Evolutionary conservation across 2,888 invertebrate species (phyloP), one percentile per base, ranked within the genome.

Genomic region (Eretmocerus hayati): DNA sequence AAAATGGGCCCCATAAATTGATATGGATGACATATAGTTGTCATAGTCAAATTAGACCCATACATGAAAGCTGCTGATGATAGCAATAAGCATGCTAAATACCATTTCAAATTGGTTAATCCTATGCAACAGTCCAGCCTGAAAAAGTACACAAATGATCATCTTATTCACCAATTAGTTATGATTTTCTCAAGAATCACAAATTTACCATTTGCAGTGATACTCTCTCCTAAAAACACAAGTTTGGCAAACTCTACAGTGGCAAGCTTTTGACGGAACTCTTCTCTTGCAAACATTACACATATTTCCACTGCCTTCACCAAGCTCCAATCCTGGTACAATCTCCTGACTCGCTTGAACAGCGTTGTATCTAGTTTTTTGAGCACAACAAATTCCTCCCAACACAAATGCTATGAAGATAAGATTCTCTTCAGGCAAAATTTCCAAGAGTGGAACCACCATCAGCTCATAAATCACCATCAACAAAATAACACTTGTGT

Each of bases 51-150:
- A 71, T 90, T 87, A 4, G 85, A 81, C 37, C 88, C 88, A 67
- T 87, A 83, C 35, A 84, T 60, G 44, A 90, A 73, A 21, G 86
- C 81, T 15, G 76, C 73, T 45, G 85, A 74, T 5, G 83, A 82
- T 60, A 81, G 80, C 40, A 81, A 60, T 50, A 88, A 75, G 18
- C 86, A 83, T 42, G 77, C 69, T 41, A 90, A 64, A 65, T 87
- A 93, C 70, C 83, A 84, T 42, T 78, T 76, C 58, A 87, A 83
- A 68, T 93, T 93, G 50, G 80, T 81, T 57, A 81, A 79, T 11
- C 90, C 85, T 54, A 93, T 80, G 70, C 93, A 93, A 64, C 87
- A 89, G 62, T 88, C 84, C 72, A 90, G 77, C 85, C 86, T 86
- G 67, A 51, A 78, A 51, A 40, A 23, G 40, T n/a, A 33, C 5